These are phyloP conservation scores for Arenicola marina DNA, from an alignment of 2,888 invertebrate genomes.

Conservation along the genomic window DNA sequence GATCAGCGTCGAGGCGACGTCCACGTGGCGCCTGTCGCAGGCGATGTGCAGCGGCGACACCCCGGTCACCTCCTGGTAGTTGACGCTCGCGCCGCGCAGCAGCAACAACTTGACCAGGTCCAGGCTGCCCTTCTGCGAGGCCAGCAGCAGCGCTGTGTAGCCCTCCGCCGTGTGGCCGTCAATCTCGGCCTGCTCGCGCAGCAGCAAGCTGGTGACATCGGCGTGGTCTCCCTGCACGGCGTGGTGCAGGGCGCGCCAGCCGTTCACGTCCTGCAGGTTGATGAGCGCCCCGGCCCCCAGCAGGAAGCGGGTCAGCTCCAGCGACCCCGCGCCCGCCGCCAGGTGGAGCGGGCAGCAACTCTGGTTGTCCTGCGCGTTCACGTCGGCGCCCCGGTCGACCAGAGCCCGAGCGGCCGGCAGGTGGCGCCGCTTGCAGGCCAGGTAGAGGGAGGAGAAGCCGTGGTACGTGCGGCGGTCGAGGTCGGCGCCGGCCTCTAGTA, in stretches of 20 bases:
- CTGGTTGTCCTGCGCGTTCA: constrained; percentile 35
- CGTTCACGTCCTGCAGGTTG: constrained; percentile 26
- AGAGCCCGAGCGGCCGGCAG: constrained; percentile 21
- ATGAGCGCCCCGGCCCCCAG: constrained; percentile 17
- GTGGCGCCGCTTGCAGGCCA: constrained; percentile 28
- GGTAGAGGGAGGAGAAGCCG: constrained; percentile 31
- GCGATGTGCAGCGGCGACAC: constrained; percentile 37
- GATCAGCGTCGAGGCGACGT: constrained; percentile 27
- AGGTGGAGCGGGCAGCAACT: constrained; percentile 33
- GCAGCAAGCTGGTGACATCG: constrained; percentile 16
- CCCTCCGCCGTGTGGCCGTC: constrained; percentile 33
- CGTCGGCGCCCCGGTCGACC: constrained; percentile 22
- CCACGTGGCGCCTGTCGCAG: constrained; percentile 30
- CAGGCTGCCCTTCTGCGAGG: constrained; percentile 23
- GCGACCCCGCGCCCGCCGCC: constrained; percentile 24
- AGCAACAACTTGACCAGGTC: constrained; percentile 25
- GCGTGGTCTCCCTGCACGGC: constrained; percentile 26
- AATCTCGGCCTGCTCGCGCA: constrained; percentile 31
- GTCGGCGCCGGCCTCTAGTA: constrained; percentile 26
- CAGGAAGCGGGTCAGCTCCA: constrained; percentile 20
- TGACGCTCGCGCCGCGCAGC: constrained; percentile 12
- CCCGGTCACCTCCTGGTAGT: constrained; percentile 30
- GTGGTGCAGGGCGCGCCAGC: constrained; percentile 35
- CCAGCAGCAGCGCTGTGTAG: constrained; percentile 31
- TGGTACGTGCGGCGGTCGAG: constrained; percentile 36